Base-by-base conservation (phyloP, 2,888 invertebrate genomes). In the Himalopsyche anomala region DNA sequence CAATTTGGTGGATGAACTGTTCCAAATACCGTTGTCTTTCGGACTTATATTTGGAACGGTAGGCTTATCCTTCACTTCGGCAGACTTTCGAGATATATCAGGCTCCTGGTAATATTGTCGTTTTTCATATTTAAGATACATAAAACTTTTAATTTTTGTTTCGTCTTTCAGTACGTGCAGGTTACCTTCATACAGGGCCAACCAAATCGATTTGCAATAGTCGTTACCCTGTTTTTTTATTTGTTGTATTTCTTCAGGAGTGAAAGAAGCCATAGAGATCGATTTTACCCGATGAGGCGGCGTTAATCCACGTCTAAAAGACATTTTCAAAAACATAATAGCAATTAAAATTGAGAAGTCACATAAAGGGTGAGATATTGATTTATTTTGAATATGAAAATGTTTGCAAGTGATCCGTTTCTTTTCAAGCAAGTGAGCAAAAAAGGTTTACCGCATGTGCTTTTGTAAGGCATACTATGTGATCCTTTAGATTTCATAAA, bases 231-330 rank as follows among this genome's bases (percentile, higher is more conserved):
- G 96, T 89, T 95, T 94, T 93, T 96, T 96, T 89, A 99, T 94
- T 90, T 97, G 96, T 90, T 98, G 98, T 90, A 99, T 96, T 93
- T 99, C 99, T 90, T 99, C 99, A 89, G 96, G 95, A 87, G 97
- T 97, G 92, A 99, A 99, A 90, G 98, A 98, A 88, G 99, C 98
- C 99, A 99, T 99, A 56, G 99, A 99, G 90, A 99, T 99, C 84
- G 99, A 99, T 93, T 99, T 99, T 88, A 99, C 98, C 89, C 99
- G 95, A 92, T 99, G 99, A 89, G 99, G 99, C 88, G 99, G 99
- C 90, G 99, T 99, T 89, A 99, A 93, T 84, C 99, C 99, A 90
- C 99, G 96, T 91, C 99, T 99, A 94, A 83, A 95, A 95, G 45
- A 45, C 3, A 40, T 45, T 45, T 45, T 45, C 90, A 90, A 90